Evolutionary conservation across 2,888 invertebrate genomes (phyloP), one percentile per base, ranked within the genome.

Genomic region (Brenthis ino): DNA sequence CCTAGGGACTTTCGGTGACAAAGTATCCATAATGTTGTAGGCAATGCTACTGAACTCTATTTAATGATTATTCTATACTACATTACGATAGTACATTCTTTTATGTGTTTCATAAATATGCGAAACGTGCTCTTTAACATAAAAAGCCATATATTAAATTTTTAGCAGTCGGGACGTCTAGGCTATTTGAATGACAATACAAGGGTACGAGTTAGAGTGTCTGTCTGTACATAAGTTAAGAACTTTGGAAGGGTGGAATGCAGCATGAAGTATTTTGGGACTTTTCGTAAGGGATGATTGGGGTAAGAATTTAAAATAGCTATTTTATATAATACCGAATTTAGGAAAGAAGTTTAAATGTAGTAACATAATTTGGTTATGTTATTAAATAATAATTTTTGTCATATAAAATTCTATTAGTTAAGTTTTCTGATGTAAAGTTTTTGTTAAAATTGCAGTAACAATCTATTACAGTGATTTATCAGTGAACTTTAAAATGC

Each of bases 111-210:
- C 61, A 72, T 69, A 72, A 67, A 69, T 67, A 67, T 69, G 60
- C 60, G 66, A 69, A 69, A 65, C 54, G 37, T 61, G 55, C 48
- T 48, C 53, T 69, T 68, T 64, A 68, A 68, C 68, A 57, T 67
- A 67, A 71, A 71, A 68, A 65, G 64, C 61, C 69, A 67, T 88
- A 81, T 89, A 89, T 89, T 83, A 89, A 90, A 90, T 89, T 85
- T 78, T 70, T 66, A 78, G 76, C 77, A 73, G 76, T 81, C 82
- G 79, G 80, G 82, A 81, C 82, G 83, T 82, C 82, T 74, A 79
- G 77, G 75, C 74, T 68, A 91, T 90, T 89, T 89, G 81, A 88
- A 91, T 91, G 82, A 91, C 89, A 91, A 91, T 89, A 56, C 73
- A 71, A 57, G 71, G 57, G 64, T 64, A 16, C 48, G 57, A 67